phyloP scores from a whole-genome alignment of 2,797 vertebrate genomes.

The Huso huso region DNA sequence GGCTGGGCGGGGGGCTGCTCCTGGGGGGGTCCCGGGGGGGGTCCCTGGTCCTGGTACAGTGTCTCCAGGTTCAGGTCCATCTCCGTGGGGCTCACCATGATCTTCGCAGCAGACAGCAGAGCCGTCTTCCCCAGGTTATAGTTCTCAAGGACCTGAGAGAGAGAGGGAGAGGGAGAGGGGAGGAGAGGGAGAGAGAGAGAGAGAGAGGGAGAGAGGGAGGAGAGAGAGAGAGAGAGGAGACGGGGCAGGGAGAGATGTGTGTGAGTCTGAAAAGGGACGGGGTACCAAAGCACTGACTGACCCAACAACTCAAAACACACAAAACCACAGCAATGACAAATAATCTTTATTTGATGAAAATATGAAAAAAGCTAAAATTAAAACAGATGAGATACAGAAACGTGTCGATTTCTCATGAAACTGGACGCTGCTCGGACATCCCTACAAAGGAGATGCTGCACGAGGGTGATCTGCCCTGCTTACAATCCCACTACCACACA shows the following conservation, averaged over 20 bases:
- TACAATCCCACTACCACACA: no score
- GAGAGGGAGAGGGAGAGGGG: conserved; percentile 5
- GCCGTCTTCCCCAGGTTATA: conserved; percentile 98
- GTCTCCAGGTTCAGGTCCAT: conserved; percentile 92
- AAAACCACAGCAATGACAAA: no score
- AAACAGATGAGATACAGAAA: no score
- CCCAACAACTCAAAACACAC: no score
- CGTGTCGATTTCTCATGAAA: no score
- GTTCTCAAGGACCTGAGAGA: conserved; percentile 86
- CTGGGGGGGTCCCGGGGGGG: conserved; percentile 59
- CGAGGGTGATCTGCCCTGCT: no score
- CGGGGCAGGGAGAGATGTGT: neutral
- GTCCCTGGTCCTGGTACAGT: conserved; percentile 78
- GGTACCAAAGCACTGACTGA: no score
- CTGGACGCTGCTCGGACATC: no score
- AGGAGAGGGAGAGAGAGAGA: neutral
- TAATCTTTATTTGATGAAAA: no score
- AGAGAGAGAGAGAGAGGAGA: neutral
- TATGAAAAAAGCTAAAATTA: no score
- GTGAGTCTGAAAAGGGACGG: no score
- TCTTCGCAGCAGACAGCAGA: conserved; percentile 91
- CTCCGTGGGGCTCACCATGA: conserved; percentile 98
- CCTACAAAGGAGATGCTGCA: no score
- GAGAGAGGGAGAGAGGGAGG: conserved; percentile 3
- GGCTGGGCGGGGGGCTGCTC: conserved; percentile 47